Conservation (phyloP, 2,797 vertebrate species). For the Pangasius krempfi region DNA sequence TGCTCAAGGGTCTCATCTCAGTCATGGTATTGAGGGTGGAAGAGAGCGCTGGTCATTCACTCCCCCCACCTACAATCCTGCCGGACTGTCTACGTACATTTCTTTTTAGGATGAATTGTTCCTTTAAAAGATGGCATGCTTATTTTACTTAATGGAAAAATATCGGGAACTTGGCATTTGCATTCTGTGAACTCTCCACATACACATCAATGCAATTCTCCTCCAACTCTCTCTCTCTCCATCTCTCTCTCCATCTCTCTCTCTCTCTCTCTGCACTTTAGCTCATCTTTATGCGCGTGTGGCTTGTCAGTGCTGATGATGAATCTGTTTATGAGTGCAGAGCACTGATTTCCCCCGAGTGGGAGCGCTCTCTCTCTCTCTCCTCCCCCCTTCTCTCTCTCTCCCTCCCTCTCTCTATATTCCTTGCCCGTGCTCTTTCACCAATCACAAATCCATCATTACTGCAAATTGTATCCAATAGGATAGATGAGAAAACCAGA, state of each 20-base stretch:
- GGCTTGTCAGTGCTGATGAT: conserved; percentile 81
- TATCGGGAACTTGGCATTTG: conserved; percentile 29
- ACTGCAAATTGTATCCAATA: conserved; percentile 42
- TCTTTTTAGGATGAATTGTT: background rate
- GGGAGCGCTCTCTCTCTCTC: conserved; percentile 45
- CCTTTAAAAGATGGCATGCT: background rate
- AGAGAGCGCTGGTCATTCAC: no score
- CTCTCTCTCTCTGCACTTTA: conserved; percentile 67
- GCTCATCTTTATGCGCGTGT: conserved; percentile 78
- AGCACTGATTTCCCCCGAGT: conserved; percentile 83
- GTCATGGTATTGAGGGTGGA: no score
- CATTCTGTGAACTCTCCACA: conserved; percentile 19
- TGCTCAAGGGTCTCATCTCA: no score
- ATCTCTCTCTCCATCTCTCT: conserved; percentile 39
- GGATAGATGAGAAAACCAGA: background rate
- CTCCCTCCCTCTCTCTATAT: conserved; percentile 8
- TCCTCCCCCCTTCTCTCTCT: background rate
- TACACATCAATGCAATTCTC: conserved; percentile 23
- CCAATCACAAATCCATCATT: conserved; percentile 46
- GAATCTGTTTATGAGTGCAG: conserved; percentile 82
- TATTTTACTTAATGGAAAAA: conserved; percentile 34
- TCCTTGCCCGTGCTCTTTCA: conserved; percentile 20
- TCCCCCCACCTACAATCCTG: no score
- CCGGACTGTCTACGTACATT: no score
- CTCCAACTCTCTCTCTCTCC: background rate